Evolutionary conservation across 2,113 vertebrate genomes (phyloP).

Genomic region (Campylomormyrus tamandua): DNA sequence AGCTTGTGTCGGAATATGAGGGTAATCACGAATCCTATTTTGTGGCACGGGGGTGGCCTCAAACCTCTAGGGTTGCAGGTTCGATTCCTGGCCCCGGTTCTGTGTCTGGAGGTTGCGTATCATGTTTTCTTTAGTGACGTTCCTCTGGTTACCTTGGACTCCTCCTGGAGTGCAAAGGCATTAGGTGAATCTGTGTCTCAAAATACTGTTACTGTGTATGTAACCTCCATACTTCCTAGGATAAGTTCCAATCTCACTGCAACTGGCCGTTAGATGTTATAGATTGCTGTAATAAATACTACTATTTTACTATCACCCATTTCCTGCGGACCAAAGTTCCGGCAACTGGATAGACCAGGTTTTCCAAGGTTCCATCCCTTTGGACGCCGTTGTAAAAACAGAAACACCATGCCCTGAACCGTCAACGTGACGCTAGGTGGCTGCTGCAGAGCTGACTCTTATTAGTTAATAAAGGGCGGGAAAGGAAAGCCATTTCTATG

Average conservation of each 20-base stretch:
- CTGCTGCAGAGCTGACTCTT: neutral
- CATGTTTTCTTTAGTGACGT: neutral
- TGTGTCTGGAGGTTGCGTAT: neutral
- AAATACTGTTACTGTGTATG: neutral
- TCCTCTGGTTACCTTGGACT: neutral
- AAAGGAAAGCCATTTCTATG: conserved; percentile 53
- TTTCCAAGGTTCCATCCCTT: neutral
- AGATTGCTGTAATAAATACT: neutral
- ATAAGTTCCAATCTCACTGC: neutral
- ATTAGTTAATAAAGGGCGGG: conserved; percentile 4
- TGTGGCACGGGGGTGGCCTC: neutral
- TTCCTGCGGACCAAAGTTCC: neutral
- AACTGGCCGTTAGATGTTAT: neutral
- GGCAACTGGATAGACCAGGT: neutral
- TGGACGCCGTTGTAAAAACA: neutral
- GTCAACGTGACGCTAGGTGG: neutral
- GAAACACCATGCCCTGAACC: neutral
- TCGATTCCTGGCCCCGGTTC: neutral
- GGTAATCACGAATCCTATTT: neutral
- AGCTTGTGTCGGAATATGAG: neutral
- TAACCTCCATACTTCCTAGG: neutral
- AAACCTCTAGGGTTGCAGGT: neutral
- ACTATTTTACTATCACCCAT: neutral
- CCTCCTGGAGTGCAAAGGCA: neutral
- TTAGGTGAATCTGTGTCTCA: neutral